A percentile compares a stretch with the other conserved stretches of the same genome.
phyloP scores from a whole-genome alignment of 2,797 vertebrate genomes.

The Lepidocolaptes lacrymiger region DNA sequence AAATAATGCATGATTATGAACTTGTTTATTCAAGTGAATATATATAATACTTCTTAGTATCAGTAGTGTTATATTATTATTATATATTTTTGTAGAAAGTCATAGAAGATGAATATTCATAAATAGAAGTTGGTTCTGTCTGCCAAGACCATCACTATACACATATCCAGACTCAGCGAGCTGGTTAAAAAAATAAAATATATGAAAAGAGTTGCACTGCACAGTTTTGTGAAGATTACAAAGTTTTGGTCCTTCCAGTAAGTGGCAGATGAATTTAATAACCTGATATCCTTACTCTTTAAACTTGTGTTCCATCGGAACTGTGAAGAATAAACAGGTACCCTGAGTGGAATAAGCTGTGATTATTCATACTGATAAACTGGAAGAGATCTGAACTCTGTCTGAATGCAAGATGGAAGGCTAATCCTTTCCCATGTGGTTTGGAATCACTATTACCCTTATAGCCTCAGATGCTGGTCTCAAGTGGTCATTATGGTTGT shows the following conservation, averaged over 20 bases:
- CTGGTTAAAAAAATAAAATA: not conserved
- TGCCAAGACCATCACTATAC: not conserved
- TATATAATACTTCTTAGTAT: no score
- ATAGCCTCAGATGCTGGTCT: not conserved
- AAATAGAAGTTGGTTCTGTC: not conserved
- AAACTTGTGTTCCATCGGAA: constrained; percentile 14
- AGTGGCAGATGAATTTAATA: constrained; percentile 9
- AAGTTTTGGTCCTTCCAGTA: not conserved
- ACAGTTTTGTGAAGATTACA: not conserved
- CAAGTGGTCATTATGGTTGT: not conserved
- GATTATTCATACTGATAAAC: constrained; percentile 33
- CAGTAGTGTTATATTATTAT: not conserved
- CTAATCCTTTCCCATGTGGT: not conserved
- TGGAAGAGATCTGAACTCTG: not conserved
- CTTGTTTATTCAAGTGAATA: not conserved
- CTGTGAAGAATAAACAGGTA: constrained; percentile 5
- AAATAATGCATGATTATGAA: not conserved
- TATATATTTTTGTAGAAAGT: not conserved
- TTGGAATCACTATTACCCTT: not conserved
- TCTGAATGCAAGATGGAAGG: not conserved
- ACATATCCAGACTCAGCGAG: not conserved
- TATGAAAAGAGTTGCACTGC: not conserved
- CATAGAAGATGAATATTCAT: not conserved
- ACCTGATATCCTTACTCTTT: not conserved
- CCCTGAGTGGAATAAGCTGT: not conserved